Conservation (phyloP, 2,797 vertebrate genomes). For the Naso thynnoides region DNA sequence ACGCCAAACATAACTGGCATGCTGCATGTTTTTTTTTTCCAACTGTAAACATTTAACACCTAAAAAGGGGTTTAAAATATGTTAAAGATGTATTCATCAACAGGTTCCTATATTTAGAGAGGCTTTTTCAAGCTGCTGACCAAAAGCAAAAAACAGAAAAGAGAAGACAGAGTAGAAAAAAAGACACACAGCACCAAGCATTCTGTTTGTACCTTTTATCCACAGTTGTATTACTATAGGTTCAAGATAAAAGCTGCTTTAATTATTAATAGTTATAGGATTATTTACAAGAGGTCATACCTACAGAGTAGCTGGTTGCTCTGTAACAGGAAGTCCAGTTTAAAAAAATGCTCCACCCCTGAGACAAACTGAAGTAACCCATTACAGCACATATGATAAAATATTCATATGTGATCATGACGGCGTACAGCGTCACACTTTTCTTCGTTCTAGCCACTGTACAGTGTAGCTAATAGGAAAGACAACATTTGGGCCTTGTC, state of each 20-base stretch:
- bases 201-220: background rate
- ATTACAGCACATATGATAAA: slow-evolving; percentile 73
- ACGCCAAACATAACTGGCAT: background rate
- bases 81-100: background rate
- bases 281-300: slow-evolving; percentile 24
- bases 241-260: slow-evolving; percentile 19
- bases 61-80: background rate
- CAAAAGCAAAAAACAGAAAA: background rate
- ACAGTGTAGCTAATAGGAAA: slow-evolving; percentile 16
- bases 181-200: background rate
- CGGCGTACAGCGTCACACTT: slow-evolving; percentile 72
- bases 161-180: background rate
- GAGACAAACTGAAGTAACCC: slow-evolving; percentile 55
- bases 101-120: background rate
- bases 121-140: background rate
- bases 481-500: slow-evolving; percentile 31
- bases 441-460: slow-evolving; percentile 14
- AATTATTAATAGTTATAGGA: slow-evolving; percentile 22
- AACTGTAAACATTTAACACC: too few relatives aligned
- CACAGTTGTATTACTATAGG: slow-evolving; percentile 8
- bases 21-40: background rate
- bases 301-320: slow-evolving; percentile 20
- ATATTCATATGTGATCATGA: slow-evolving; percentile 77
- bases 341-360: slow-evolving; percentile 43
- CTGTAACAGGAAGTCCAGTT: slow-evolving; percentile 51